Conservation (phyloP, 2,797 vertebrate species). For the Hydrocynus forskahlii region DNA sequence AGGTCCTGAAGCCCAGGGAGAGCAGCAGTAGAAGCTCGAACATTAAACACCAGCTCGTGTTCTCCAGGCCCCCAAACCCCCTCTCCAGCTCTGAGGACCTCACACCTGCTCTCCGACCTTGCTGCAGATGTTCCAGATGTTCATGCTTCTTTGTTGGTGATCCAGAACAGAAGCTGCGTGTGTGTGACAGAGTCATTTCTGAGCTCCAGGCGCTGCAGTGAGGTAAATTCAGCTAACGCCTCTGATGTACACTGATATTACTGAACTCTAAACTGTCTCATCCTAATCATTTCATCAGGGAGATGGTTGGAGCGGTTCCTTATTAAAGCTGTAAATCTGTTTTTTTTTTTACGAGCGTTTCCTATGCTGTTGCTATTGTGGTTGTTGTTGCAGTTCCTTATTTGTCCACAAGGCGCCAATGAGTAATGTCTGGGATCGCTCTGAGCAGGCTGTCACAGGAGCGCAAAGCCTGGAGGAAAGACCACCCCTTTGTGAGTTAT, state of each 20-base stretch:
- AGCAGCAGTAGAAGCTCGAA: not conserved
- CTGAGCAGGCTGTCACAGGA: conserved; percentile 99
- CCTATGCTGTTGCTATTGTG: not conserved
- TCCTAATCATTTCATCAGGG: not conserved
- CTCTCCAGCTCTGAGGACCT: too few species aligned
- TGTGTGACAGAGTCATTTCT: too few species aligned
- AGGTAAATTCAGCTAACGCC: not conserved
- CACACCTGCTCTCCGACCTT: too few species aligned
- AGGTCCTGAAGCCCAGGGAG: conserved; percentile 70
- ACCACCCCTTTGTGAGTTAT: conserved; percentile 95
- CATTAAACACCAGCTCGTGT: too few species aligned
- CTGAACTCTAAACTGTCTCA: too few species aligned
- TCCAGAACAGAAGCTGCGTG: too few species aligned
- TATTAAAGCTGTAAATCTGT: not conserved
- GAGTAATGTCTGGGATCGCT: conserved; percentile 97
- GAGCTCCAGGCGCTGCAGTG: not conserved
- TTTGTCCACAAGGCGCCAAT: conserved; percentile 75
- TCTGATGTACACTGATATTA: not conserved
- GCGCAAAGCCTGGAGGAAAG: conserved; percentile 98
- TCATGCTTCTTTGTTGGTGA: not conserved
- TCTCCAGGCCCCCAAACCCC: too few species aligned
- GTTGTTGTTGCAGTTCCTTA: conserved; percentile 18
- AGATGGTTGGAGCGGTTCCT: not conserved
- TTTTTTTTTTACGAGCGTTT: too few species aligned
- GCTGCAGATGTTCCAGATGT: conserved; percentile 1